Percentiles rank a stretch among this genome's conserved stretches.
These are phyloP conservation scores for Mirounga angustirostris DNA, from an alignment of 2,113 vertebrate species.

Conservation along the genomic window DNA sequence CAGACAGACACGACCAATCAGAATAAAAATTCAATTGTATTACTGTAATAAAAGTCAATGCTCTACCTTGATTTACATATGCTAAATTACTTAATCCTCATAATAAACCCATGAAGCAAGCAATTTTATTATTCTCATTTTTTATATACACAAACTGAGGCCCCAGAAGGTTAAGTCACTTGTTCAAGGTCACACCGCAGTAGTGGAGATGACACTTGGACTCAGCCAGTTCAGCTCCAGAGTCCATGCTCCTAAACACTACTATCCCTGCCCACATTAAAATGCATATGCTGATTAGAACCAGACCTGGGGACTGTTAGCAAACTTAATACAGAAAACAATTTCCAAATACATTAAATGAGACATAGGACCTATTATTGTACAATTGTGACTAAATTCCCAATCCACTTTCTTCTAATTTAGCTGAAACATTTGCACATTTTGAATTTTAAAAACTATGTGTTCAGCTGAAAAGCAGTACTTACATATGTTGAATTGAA, in stretches of 20 bases:
- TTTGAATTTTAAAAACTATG: constrained; percentile 53
- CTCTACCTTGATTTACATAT: not conserved
- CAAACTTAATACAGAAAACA: not conserved
- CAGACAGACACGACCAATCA: not conserved
- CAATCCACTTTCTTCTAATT: constrained; percentile 47
- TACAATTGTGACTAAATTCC: constrained; percentile 48
- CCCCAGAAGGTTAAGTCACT: not conserved
- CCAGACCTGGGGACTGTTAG: not conserved
- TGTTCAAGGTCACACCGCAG: not conserved
- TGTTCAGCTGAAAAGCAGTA: constrained; percentile 45
- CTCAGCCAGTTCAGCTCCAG: not conserved
- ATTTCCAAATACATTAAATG: constrained; percentile 30
- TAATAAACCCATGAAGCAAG: not conserved
- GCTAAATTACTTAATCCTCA: not conserved
- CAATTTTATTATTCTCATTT: constrained; percentile 5
- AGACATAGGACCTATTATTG: not conserved
- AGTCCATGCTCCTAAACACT: not conserved
- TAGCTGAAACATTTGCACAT: constrained; percentile 53
- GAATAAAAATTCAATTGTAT: constrained; percentile 51
- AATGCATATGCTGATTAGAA: not conserved
- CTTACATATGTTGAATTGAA: constrained; percentile 49
- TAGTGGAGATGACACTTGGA: not conserved
- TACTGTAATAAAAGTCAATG: not conserved
- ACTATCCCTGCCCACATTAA: not conserved
- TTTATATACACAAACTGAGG: not conserved